Base-by-base conservation (phyloP, 1,140 invertebrate species). In the Mesaphorura yosii region DNA sequence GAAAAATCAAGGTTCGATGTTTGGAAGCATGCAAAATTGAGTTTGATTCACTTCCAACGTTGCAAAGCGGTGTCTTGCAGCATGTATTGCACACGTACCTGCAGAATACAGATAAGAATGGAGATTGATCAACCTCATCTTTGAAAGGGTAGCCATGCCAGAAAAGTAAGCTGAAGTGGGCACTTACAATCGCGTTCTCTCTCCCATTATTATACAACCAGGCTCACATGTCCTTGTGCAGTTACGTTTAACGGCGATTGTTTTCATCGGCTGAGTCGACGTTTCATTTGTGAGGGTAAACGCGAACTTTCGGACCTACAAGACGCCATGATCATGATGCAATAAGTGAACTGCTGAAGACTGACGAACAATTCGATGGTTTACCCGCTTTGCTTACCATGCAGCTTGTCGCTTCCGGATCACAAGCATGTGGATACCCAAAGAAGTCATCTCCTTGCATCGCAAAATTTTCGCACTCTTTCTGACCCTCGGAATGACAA, bases 201-300 rank as follows among this genome's bases (percentile, higher is more conserved):
- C 87, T 0, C 71, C 66, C 54, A 88, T 87, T 6, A 88, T 76
- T 54, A 88, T 86, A 68, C 86, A 89, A 10, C 85, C 86, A 0
- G 84, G 76, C 57, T 88, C 84, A 66, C 87, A 90, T 64, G 80
- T 79, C 50, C 78, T 80, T 0, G 82, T 79, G 64, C 87, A 90
- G 59, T 84, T 83, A 2, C 87, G 72, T 67, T 88, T 83, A 29
- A 88, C 62, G 0, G 83, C 80, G 84, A 86, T 89, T 70, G 87
- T 77, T 65, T 80, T 81, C 2, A 79, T 75, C 2, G 71, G 73
- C 17, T 79, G 81, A 0, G 84, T 86, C 2, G 81, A 80, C 63
- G 85, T 84, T 64, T 86, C 84, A 5, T 78, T 86, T 39, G 82
- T 84, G 15, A 81, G 84, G 1, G 84, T 86, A 62, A 83, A 86